These are phyloP conservation scores for Cephalopterus ornatus DNA, from an alignment of 2,113 vertebrate species.

Conservation along the genomic window DNA sequence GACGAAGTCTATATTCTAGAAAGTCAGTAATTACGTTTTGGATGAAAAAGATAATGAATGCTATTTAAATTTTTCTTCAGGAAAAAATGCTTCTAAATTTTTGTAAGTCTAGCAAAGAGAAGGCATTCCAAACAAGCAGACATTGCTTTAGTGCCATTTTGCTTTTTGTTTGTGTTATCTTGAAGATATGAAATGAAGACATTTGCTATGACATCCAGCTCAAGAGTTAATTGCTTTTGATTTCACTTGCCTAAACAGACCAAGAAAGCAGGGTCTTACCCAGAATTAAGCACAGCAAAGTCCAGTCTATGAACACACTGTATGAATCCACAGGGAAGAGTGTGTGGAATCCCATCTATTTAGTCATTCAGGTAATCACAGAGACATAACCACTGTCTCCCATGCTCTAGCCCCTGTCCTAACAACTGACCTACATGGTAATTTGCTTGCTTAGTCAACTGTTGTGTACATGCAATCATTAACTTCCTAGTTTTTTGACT, in stretches of 20 bases:
- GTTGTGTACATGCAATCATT: background rate
- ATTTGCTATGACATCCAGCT: background rate
- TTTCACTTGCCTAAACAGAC: background rate
- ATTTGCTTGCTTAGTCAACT: background rate
- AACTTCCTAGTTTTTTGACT: background rate
- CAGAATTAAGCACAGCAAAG: background rate
- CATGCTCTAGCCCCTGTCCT: background rate
- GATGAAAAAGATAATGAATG: background rate
- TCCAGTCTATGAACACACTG: background rate
- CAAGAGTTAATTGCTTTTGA: background rate
- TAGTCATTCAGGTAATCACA: background rate
- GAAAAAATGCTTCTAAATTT: background rate
- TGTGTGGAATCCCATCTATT: background rate
- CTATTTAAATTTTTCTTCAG: background rate
- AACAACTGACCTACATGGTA: background rate
- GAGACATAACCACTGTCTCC: background rate
- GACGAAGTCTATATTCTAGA: background rate
- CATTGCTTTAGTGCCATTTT: background rate
- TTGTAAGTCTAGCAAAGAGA: background rate
- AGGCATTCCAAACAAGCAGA: background rate
- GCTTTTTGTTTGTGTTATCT: background rate
- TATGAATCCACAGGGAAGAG: background rate
- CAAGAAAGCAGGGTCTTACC: background rate
- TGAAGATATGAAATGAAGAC: too few species aligned
- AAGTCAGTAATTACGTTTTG: background rate